Evolutionary conservation across 2,113 vertebrate genomes (phyloP).

Genomic region (Collichthys lucidus): DNA sequence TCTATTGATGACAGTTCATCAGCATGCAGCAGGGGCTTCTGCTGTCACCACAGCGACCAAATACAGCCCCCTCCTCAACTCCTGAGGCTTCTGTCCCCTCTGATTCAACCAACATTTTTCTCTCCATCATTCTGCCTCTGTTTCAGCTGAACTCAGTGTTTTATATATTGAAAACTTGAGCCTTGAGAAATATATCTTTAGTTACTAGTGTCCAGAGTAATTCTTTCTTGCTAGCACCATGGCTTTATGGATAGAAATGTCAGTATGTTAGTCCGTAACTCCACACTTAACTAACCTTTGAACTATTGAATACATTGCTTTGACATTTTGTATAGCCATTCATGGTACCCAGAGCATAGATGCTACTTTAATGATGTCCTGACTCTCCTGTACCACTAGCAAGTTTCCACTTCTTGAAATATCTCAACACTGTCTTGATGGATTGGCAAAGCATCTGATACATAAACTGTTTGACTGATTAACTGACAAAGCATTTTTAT

Average conservation of each 20-base stretch:
- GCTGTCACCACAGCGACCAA: conserved; percentile 43
- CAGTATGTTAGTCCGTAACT: not conserved
- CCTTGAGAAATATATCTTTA: too few species aligned
- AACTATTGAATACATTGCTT: not conserved
- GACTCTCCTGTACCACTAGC: too few species aligned
- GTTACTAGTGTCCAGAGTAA: not conserved
- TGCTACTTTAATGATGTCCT: not conserved
- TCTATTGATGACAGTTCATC: conserved; percentile 68
- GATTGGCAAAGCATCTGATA: too few species aligned
- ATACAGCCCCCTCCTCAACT: conserved; percentile 12
- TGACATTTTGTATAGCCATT: not conserved
- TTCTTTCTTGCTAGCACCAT: not conserved
- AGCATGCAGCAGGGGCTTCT: conserved; percentile 54
- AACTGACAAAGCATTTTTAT: too few species aligned
- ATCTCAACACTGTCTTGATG: too few species aligned
- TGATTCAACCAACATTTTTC: not conserved
- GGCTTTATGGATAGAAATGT: not conserved
- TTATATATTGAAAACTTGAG: not conserved
- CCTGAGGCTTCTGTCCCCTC: conserved; percentile 21
- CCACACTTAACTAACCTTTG: not conserved
- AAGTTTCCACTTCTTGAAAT: too few species aligned
- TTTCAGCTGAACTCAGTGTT: not conserved
- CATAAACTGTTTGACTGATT: too few species aligned
- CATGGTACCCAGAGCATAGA: not conserved
- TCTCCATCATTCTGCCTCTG: not conserved